These are phyloP conservation scores for Drosophila robusta DNA, from an alignment of 2,888 invertebrate species.

Conservation along the genomic window DNA sequence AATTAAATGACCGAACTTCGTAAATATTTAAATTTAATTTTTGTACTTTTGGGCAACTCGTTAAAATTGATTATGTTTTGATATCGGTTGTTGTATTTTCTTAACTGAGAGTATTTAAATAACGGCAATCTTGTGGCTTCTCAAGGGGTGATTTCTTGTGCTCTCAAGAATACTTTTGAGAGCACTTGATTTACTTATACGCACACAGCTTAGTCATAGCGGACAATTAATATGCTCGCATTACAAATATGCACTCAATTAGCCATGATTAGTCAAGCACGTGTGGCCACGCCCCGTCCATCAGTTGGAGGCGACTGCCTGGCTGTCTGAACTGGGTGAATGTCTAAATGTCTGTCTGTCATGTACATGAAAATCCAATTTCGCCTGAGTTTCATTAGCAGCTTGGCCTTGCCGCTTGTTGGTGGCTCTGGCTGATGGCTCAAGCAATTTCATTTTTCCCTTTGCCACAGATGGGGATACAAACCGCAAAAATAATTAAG, in stretches of 20 bases:
- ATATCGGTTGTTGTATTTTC: neutral
- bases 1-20: neutral
- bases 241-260: conserved; percentile 73
- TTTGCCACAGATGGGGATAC: conserved; percentile 53
- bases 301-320: conserved; percentile 48
- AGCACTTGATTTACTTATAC: conserved; percentile 48
- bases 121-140: conserved; percentile 30
- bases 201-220: conserved; percentile 32
- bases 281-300: conserved; percentile 72
- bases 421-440: conserved; percentile 38
- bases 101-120: neutral
- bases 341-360: conserved; percentile 49
- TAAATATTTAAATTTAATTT: neutral
- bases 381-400: conserved; percentile 77
- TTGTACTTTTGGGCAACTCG: neutral
- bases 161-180: conserved; percentile 38
- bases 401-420: conserved; percentile 35
- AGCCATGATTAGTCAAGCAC: conserved; percentile 77
- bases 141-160: neutral
- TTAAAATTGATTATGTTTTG: neutral
- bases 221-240: conserved; percentile 71
- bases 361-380: conserved; percentile 79
- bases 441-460: conserved; percentile 65
- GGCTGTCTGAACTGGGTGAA: conserved; percentile 7
- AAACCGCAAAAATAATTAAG: conserved; percentile 79